Conservation (phyloP, 1,140 invertebrate species). For the Lepidostoma basale region DNA sequence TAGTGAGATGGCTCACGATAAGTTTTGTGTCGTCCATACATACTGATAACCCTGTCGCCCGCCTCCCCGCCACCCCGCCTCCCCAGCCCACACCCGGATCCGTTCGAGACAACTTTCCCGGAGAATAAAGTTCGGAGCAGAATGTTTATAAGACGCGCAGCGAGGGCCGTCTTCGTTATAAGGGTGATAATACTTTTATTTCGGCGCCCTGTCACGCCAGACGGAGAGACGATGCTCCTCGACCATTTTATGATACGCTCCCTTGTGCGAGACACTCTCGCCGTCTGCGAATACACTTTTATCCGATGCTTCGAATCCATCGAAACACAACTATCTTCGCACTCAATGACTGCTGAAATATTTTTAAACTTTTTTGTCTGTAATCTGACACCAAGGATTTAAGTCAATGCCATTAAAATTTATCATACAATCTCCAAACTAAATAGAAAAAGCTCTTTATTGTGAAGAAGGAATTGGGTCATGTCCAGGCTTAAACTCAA, state of each 20-base stretch:
- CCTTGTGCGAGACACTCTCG: neutral
- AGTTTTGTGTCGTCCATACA: slow-evolving; percentile 42
- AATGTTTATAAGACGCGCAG: slow-evolving; percentile 44
- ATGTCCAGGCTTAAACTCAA: too few species aligned
- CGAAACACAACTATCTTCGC: too few species aligned
- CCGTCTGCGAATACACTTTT: neutral
- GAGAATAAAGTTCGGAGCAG: slow-evolving; percentile 39
- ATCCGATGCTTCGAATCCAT: neutral
- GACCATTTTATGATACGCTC: slow-evolving; percentile 6
- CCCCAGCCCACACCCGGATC: neutral
- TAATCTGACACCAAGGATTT: too few species aligned
- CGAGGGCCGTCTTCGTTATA: slow-evolving; percentile 26
- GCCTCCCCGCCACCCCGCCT: slow-evolving; percentile 6
- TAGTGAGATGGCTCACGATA: slow-evolving; percentile 34
- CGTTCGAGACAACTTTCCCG: slow-evolving; percentile 6
- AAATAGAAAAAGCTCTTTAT: too few species aligned
- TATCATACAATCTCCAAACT: too few species aligned
- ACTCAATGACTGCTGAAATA: too few species aligned
- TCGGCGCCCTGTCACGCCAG: slow-evolving; percentile 6
- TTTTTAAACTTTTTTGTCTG: too few species aligned
- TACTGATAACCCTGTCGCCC: slow-evolving; percentile 29
- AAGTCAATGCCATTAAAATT: too few species aligned
- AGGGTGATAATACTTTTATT: slow-evolving; percentile 34
- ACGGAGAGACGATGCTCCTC: slow-evolving; percentile 17
- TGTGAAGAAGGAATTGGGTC: too few species aligned